Conservation (phyloP, 2,888 invertebrate genomes). For the Tipula unca region DNA sequence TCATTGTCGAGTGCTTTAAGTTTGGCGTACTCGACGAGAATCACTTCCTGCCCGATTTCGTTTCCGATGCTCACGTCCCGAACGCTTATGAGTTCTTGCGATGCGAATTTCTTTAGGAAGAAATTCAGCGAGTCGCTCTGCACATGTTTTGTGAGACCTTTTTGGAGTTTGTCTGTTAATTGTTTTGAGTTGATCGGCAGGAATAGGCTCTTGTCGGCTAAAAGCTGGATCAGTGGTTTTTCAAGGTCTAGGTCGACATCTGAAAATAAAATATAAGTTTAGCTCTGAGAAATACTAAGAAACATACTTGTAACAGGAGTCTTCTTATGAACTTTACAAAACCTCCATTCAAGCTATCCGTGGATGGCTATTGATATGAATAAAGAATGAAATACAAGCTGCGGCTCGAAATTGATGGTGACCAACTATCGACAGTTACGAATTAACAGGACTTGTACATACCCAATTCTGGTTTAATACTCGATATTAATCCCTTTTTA, state of each 20-base stretch:
- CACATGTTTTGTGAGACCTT: slow-evolving; percentile 45
- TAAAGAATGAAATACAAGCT: no score
- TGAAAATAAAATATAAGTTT: slow-evolving; percentile 21
- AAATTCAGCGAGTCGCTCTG: slow-evolving; percentile 58
- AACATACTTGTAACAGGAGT: no score
- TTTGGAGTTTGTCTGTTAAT: slow-evolving; percentile 48
- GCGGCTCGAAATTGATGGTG: no score
- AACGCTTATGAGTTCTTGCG: slow-evolving; percentile 45
- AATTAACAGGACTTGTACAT: neutral
- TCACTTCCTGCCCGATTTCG: slow-evolving; percentile 39
- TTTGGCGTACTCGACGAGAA: slow-evolving; percentile 35
- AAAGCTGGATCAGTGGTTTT: slow-evolving; percentile 52
- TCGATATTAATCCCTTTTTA: neutral
- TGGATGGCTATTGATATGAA: no score
- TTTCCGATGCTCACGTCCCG: slow-evolving; percentile 39
- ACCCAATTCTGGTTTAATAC: neutral
- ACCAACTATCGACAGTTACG: neutral
- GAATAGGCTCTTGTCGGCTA: slow-evolving; percentile 60
- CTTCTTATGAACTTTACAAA: no score
- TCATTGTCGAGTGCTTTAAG: slow-evolving; percentile 37
- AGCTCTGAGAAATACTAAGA: no score
- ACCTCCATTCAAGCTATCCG: no score
- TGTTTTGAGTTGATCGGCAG: slow-evolving; percentile 63
- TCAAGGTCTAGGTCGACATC: slow-evolving; percentile 52
- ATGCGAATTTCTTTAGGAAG: slow-evolving; percentile 66